Evolutionary conservation across 2,888 invertebrate species (phyloP).

Genomic region (Drosophila maculinotata): DNA sequence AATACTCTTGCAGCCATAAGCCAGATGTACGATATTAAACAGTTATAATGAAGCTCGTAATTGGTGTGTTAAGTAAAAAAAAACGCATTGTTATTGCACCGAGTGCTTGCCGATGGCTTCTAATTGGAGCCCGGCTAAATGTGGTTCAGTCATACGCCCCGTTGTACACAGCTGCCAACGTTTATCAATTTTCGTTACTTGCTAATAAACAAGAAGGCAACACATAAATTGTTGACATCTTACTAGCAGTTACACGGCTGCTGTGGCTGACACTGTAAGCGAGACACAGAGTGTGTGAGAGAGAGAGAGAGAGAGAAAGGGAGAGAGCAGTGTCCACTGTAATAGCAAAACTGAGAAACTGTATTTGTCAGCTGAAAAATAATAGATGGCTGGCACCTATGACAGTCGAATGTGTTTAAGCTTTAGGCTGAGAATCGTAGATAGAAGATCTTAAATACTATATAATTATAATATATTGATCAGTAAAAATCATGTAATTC

Average conservation of each 20-base stretch:
- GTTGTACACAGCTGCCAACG: constrained; percentile 36
- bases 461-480: no score
- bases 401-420: background rate
- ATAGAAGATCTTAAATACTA: no score
- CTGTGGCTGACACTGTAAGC: constrained; percentile 25
- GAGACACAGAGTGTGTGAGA: background rate
- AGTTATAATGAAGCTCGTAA: no score
- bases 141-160: constrained; percentile 50
- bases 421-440: no score
- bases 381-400: no score
- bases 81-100: constrained; percentile 35
- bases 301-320: no score
- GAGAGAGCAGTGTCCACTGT: constrained; percentile 12
- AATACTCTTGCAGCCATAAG: constrained; percentile 4
- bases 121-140: constrained; percentile 55
- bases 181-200: constrained; percentile 55
- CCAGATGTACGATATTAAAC: no score
- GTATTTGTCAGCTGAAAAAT: no score
- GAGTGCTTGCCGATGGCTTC: constrained; percentile 30
- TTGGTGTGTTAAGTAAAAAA: no score
- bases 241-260: constrained; percentile 42
- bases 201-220: constrained; percentile 58
- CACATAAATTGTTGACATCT: constrained; percentile 62
- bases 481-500: background rate
- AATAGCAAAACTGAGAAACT: constrained; percentile 26